Evolutionary conservation across 2,797 vertebrate genomes (phyloP), one percentile per base, ranked within the genome.

Genomic region (Enteromius argenteus): DNA sequence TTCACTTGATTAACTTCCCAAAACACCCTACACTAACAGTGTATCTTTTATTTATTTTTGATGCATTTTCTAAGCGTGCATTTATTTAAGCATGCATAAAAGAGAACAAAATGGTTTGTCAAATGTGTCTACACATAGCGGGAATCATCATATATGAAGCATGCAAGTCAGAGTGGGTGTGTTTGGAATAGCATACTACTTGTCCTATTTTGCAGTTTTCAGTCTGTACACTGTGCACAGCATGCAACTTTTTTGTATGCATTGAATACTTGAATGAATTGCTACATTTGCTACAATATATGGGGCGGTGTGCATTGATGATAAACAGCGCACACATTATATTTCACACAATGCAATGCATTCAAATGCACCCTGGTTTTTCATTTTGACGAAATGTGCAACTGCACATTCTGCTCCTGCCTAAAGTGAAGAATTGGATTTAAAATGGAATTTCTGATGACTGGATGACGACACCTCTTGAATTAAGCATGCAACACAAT

Each of bases 61-160:
- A 60, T 60, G 11, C 58, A 5, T 27, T 60, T 5, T 14, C 11
- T 2, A 30, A 27, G 58, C 23, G 14, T 60, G 58, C 13, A 62
- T 62, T 14, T 62, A 2, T 62, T 5, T 30, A 14, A 30, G 58
- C 23, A 62, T 30, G 13, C 58, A 62, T 15, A 30, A 62, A 58
- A 62, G 23, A 62, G 13, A 62, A 30, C 11, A 15, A 13, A 58
- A 23, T 13, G n/a, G 1, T 56, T 56, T 56, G 23, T 27, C n/a
- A 14, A 27, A 60, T 27, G 11, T 30, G 58, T 62, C 0, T 30
- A 64, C 51, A 76, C 80, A 80, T 14, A 60, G 79, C 44, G 73
- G 86, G 46, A 37, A 87, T 82, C 80, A 56, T 71, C 74, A 75
- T 83, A 83, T 85, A 79, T 64, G 69, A 85, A 72, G 68, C 71